These are phyloP conservation scores for Leucophenga maculata DNA, from an alignment of 2,888 invertebrate genomes.

Conservation along the genomic window DNA sequence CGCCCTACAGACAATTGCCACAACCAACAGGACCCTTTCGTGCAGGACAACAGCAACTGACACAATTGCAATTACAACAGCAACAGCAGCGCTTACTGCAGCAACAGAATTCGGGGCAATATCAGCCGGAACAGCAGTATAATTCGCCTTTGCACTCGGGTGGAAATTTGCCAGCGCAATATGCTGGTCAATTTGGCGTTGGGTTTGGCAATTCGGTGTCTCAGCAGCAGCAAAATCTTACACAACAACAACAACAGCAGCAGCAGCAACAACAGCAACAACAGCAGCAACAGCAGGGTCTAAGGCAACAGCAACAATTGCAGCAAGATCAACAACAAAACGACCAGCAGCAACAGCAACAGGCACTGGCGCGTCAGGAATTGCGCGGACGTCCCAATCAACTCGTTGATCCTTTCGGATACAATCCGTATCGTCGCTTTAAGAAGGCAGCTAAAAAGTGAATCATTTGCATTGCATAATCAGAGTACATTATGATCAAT, in stretches of 20 bases:
- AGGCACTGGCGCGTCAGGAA: conserved; percentile 67
- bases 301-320: conserved; percentile 59
- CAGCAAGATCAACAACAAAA: conserved; percentile 55
- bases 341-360: conserved; percentile 60
- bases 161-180: conserved; percentile 43
- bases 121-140: conserved; percentile 64
- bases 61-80: conserved; percentile 63
- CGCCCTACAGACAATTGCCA: conserved; percentile 65
- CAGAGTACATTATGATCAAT: background rate
- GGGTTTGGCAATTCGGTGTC: conserved; percentile 44
- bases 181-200: conserved; percentile 53
- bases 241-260: conserved; percentile 52
- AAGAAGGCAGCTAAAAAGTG: conserved; percentile 62
- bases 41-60: conserved; percentile 63
- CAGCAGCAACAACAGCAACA: conserved; percentile 56
- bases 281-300: conserved; percentile 48
- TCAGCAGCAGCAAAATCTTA: conserved; percentile 42
- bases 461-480: background rate
- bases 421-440: conserved; percentile 69
- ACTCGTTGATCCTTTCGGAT: conserved; percentile 67
- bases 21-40: conserved; percentile 53
- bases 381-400: conserved; percentile 68
- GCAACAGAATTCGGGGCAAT: conserved; percentile 66
- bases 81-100: conserved; percentile 50
- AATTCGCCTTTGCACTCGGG: conserved; percentile 52